phyloP scores from a whole-genome alignment of 2,888 invertebrate genomes.

The Meiosimyza decipiens region DNA sequence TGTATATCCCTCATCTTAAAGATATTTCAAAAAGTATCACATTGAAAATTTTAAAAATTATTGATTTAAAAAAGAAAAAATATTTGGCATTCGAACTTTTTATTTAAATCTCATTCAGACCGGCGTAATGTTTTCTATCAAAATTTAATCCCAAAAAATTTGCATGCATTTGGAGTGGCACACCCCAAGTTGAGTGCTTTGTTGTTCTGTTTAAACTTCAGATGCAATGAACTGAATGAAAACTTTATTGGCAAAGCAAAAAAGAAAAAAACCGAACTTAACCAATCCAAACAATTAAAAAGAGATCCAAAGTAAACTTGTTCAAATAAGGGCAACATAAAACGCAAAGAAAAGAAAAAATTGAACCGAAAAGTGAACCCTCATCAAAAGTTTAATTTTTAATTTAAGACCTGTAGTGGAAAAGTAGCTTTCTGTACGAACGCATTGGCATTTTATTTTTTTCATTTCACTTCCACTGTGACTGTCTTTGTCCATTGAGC shows the following conservation, averaged over 20 bases:
- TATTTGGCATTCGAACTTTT: no score
- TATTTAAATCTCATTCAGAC: no score
- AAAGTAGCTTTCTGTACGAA: background rate
- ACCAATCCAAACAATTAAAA: constrained; percentile 4
- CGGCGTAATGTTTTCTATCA: no score
- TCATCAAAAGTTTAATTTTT: constrained; percentile 11
- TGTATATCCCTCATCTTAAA: no score
- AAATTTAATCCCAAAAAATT: no score
- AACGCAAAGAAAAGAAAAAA: background rate
- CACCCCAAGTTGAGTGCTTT: no score
- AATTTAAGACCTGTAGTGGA: background rate
- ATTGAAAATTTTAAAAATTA: no score
- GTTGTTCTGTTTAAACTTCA: no score
- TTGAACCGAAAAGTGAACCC: background rate
- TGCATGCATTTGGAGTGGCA: no score
- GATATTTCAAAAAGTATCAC: no score
- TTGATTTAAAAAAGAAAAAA: no score
- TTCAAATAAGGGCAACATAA: background rate
- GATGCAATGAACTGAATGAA: background rate
- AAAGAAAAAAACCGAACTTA: background rate
- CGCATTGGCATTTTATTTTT: constrained; percentile 8
- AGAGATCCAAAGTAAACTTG: constrained; percentile 4
- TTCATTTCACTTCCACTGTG: background rate
- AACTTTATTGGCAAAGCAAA: background rate
- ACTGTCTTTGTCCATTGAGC: background rate